phyloP scores from a whole-genome alignment of 2,888 invertebrate genomes.

The Drosophila vallismaia region DNA sequence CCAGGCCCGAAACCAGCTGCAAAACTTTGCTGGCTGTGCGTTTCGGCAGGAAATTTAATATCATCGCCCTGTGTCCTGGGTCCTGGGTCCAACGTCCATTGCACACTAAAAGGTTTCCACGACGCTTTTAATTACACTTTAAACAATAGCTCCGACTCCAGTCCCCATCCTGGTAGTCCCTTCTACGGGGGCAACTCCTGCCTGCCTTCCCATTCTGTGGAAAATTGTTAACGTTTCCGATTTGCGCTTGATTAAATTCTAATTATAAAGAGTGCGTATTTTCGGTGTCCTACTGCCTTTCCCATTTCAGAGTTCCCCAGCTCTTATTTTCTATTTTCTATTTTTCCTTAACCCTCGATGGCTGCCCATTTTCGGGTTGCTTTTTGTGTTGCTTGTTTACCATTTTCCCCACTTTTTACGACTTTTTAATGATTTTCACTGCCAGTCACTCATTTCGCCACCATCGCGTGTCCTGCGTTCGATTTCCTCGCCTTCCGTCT shows the following conservation, averaged over 20 bases:
- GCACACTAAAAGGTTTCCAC: constrained; percentile 72
- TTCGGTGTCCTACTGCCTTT: constrained; percentile 40
- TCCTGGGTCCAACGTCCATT: constrained; percentile 16
- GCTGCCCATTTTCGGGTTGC: constrained; percentile 28
- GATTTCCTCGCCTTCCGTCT: constrained; percentile 31
- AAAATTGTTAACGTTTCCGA: constrained; percentile 71
- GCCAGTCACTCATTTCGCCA: constrained; percentile 79
- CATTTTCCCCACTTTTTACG: constrained; percentile 76
- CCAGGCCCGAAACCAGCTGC: constrained; percentile 42
- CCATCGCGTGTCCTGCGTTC: constrained; percentile 45
- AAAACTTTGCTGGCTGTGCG: constrained; percentile 25
- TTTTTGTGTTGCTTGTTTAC: constrained; percentile 55
- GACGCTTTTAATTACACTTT: constrained; percentile 76
- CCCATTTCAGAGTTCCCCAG: neutral
- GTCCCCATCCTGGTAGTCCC: constrained; percentile 6
- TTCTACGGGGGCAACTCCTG: constrained; percentile 7
- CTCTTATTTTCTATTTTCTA: constrained; percentile 5
- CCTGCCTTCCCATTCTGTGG: constrained; percentile 20
- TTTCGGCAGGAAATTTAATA: constrained; percentile 67
- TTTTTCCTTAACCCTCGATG: neutral
- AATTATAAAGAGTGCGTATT: constrained; percentile 79
- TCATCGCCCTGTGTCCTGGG: constrained; percentile 38
- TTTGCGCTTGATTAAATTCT: constrained; percentile 80
- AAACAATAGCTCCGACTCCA: constrained; percentile 61
- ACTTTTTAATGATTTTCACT: constrained; percentile 80